A percentile compares a stretch with the other conserved stretches of the same genome.
These are phyloP conservation scores for Scyliorhinus canicula DNA, from an alignment of 2,797 vertebrate genomes.

Conservation along the genomic window DNA sequence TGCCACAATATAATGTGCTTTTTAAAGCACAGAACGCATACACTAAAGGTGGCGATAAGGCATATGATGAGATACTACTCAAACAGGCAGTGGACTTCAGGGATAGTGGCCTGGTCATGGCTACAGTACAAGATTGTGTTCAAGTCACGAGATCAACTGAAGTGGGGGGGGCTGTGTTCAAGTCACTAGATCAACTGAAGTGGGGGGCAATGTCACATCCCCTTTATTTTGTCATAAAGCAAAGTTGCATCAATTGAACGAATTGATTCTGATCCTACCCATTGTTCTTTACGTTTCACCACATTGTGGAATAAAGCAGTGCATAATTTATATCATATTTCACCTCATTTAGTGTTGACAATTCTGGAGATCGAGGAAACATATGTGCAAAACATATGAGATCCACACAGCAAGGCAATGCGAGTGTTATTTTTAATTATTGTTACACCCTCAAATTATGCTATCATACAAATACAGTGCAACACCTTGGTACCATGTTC, in stretches of 20 bases:
- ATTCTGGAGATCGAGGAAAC: not conserved
- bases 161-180: not conserved
- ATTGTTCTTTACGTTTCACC: not conserved
- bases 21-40: not conserved
- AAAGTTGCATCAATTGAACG: not conserved
- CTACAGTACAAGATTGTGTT: not conserved
- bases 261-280: not conserved
- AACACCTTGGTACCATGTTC: not conserved
- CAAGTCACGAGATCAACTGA: not conserved
- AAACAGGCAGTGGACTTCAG: not conserved
- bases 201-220: not conserved
- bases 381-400: not conserved
- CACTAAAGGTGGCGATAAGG: not conserved
- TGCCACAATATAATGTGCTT: not conserved
- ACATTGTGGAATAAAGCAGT: not conserved
- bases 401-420: not conserved
- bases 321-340: not conserved
- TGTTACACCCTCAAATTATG: not conserved
- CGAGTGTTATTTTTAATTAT: not conserved
- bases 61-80: not conserved
- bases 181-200: not conserved
- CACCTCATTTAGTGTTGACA: not conserved
- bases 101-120: not conserved
- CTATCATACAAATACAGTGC: too few species aligned
- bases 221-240: slow-evolving; percentile 26